Base-by-base conservation (phyloP, 2,113 vertebrate genomes). In the Leptosomus discolor region DNA sequence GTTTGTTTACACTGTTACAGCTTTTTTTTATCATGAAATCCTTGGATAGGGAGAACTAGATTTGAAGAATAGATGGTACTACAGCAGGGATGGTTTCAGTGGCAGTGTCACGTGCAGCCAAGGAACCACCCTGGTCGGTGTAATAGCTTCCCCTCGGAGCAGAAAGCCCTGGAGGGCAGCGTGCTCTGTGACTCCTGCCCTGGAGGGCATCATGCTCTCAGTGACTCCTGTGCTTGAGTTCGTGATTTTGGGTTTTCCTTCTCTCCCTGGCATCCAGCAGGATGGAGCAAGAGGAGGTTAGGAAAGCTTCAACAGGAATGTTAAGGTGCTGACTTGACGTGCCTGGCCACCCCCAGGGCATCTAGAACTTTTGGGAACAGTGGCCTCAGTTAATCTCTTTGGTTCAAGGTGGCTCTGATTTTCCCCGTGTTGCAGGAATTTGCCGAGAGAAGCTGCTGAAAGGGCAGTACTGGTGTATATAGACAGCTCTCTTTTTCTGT, bases 191-290 rank as follows among this genome's bases (percentile, higher is more conserved):
- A n/a, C n/a, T n/a, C n/a, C n/a, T n/a, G n/a, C n/a, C n/a, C n/a
- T n/a, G n/a, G n/a, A n/a, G n/a, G n/a, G n/a, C n/a, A n/a, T n/a
- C n/a, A n/a, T n/a, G 18, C 34, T 15, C 17, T 30, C 23, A 19
- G 45, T 65, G 53, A 41, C 64, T 71, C 23, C 53, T 75, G 13
- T 29, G 54, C 60, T 56, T 46, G 12, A 15, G 8, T 58, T 77
- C 0, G 2, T 7, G 0, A 8, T n/a, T 68, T 67, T 6, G n/a
- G 21, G 15, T 8, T 77, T 74, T 64, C 11, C 4, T 74, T 36
- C 27, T 73, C 24, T 22, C 12, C 6, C 8, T 50, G 53, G 17
- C 37, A 36, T 57, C 51, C 85, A 61, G 23, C 20, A 53, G 46
- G 64, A 22, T 48, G 70, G 74, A 78, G 18, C 22, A 51, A 54